These are phyloP conservation scores for Gracilinanus agilis DNA, from an alignment of 2,113 vertebrate species.

Conservation along the genomic window DNA sequence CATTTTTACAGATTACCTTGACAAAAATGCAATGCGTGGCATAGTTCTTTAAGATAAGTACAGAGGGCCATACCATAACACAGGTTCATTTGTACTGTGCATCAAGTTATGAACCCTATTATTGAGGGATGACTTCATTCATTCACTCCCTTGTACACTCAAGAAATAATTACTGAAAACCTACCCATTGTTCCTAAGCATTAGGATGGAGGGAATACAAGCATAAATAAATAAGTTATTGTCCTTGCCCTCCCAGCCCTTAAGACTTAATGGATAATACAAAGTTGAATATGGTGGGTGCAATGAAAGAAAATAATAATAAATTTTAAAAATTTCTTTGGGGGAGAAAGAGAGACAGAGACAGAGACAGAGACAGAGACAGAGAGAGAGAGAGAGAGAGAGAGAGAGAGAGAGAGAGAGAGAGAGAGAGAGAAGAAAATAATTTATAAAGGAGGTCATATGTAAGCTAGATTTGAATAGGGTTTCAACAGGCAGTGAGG, in stretches of 20 bases:
- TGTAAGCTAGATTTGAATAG: not conserved
- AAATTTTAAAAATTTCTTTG: not conserved
- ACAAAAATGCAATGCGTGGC: not conserved
- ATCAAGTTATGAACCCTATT: not conserved
- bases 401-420: too few species aligned
- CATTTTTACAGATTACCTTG: not conserved
- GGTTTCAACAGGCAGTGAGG: not conserved
- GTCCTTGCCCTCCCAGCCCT: not conserved
- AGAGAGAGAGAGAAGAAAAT: not conserved
- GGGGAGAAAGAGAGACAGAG: too few species aligned
- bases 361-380: too few species aligned
- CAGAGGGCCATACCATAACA: not conserved
- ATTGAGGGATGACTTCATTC: not conserved
- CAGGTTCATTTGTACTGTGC: not conserved
- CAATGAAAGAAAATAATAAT: not conserved
- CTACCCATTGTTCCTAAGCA: not conserved
- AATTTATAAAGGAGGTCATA: not conserved
- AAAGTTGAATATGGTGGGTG: not conserved
- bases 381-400: too few species aligned
- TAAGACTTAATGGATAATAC: not conserved
- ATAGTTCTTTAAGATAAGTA: constrained; percentile 35
- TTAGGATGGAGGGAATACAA: not conserved
- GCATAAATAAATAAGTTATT: not conserved
- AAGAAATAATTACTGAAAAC: not conserved
- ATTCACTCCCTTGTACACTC: not conserved